Base-by-base conservation (phyloP, 2,888 invertebrate species). In the Artemia sinica region DNA sequence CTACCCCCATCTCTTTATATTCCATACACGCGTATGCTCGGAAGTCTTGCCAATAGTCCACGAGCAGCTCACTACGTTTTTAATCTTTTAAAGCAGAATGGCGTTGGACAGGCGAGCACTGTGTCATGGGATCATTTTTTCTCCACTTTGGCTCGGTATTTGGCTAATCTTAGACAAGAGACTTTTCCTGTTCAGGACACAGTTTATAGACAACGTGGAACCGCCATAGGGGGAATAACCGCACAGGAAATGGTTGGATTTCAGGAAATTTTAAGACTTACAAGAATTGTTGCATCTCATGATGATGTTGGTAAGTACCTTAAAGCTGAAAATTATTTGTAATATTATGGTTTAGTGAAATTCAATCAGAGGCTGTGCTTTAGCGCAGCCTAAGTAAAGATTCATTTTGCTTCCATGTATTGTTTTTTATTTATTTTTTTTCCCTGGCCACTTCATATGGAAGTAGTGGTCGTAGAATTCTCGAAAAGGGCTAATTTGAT, bases 91-190 rank as follows among this genome's bases (percentile, higher is more conserved):
- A 88, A 88, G 75, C 84, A 85, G 72, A 85, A 85, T 72, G 80
- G 81, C 65, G 81, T 77, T 50, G 76, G 75, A 50, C 78, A 78
- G 63, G 77, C 77, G 58, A 78, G 77, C 71, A 77, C 77, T 50
- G 77, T 91, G 14, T 87, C 88, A 0, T 89, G 89, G 88, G 89
- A 91, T 75, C 90, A 91, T 75, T 89, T 91, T 75, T 90, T 91
- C 75, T 81, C 81, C 50, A 89, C 92, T 0, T 82, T 95, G 67
- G 84, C 79, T 71, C 78, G 73, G 41, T 82, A 82, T 74, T 80
- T 79, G 74, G 77, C 75, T 70, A 81, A 78, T 73, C 75, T 83
- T 70, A 75, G 80, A 12, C 78, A 79, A 69, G 82, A 82, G 73
- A 73, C 76, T 3, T 78, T 79, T 3, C 84, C 86, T 8, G 81